Base-by-base conservation (phyloP, 2,113 vertebrate species). In the Aphyosemion australe region DNA sequence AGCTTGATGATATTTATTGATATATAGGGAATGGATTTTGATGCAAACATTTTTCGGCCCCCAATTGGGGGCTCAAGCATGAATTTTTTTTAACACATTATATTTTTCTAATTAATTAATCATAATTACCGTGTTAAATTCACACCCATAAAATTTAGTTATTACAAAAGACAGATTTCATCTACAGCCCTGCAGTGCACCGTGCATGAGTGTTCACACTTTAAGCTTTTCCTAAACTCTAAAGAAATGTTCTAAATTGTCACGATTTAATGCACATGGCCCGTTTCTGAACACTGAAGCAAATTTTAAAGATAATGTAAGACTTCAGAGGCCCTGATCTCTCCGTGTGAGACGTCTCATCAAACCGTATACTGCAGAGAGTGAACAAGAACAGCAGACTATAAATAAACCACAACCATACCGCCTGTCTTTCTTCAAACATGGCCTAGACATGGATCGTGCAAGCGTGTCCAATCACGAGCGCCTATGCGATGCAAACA, bases 401-500 rank as follows among this genome's bases (percentile, higher is more conserved):
- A 86, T 81, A 83, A 84, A 89, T 86, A 86, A 81, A 78, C 74
- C 65, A 78, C 57, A 82, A 78, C 43, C 63, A 65, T 72, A 68
- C 65, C 43, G 80, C 48, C 46, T 84, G 79, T 78, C 81, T 87
- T 26, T 65, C 74, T 66, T 74, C 76, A 85, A 76, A 84, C 61
- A 20, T 55, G 67, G 43, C 71, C 46, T 54, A 31, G 62, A 54
- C 65, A 76, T 61, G 41, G 78, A 70, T 81, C 47, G 20, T 0
- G 45, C 65, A 54, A 84, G 85, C 78, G 58, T 86, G 85, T 86
- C 82, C 84, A 83, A 87, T 87, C 78, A 84, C 42, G 71, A 82
- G 66, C 64, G 72, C 53, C 70, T 58, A 2, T 57, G 72, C 50
- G 61, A 87, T 58, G 72, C 76, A 65, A 77, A 69, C 72, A 81